Evolutionary conservation across 2,888 invertebrate genomes (phyloP).

Genomic region (Dolichopus griseipennis): DNA sequence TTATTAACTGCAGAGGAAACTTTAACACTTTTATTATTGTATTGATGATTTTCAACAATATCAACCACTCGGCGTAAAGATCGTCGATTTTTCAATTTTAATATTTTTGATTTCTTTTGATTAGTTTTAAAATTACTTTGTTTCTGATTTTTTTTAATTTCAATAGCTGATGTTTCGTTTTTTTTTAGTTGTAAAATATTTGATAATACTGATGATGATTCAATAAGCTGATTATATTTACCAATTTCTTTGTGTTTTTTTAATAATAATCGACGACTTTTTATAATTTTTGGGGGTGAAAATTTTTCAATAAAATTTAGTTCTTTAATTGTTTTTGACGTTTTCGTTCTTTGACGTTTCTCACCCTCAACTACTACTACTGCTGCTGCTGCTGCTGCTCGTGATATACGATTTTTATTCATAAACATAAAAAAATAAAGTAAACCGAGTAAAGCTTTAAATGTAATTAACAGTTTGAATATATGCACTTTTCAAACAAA

Average conservation of each 20-base stretch:
- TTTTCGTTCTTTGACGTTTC: background rate
- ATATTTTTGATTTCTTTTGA: background rate
- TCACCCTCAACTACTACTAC: background rate
- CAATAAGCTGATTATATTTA: background rate
- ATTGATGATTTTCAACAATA: no score
- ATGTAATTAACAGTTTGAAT: no score
- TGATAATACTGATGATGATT: background rate
- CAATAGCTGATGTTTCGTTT: no score
- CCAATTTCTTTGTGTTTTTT: background rate
- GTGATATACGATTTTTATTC: background rate
- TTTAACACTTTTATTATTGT: background rate
- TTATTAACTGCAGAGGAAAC: background rate
- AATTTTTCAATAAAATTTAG: background rate
- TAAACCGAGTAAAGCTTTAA: no score
- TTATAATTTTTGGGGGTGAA: background rate
- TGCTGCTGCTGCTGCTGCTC: background rate
- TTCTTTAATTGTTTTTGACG: background rate
- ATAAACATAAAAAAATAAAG: background rate
- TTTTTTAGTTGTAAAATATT: background rate
- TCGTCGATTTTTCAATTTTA: background rate
- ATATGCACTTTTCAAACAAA: no score
- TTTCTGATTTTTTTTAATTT: background rate
- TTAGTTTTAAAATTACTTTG: background rate
- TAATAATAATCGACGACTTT: background rate
- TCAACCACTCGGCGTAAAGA: no score